Percentiles rank a stretch among this genome's conserved stretches.
Evolutionary conservation across 2,888 invertebrate species (phyloP).

Genomic region (Holacanthella duospinosa): DNA sequence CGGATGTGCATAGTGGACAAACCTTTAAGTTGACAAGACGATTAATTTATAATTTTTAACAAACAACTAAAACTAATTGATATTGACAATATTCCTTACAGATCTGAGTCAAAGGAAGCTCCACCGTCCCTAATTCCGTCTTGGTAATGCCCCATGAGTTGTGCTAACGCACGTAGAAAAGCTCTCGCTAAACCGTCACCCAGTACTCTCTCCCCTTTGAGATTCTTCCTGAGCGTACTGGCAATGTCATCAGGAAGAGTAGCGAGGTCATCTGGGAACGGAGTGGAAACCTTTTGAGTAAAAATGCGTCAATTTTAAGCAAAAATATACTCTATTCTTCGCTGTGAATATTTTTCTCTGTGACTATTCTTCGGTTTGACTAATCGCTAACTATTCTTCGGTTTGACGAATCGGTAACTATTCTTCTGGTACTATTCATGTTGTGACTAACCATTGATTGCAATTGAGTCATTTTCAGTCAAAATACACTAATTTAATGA

Average conservation of each 20-base stretch:
- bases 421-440: too few relatives aligned
- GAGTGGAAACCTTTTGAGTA: too few relatives aligned
- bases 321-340: too few relatives aligned
- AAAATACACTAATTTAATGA: too few relatives aligned
- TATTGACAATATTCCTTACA: slow-evolving; percentile 17
- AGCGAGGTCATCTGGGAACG: slow-evolving; percentile 74
- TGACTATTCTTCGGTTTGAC: too few relatives aligned
- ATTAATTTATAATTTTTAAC: neutral
- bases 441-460: too few relatives aligned
- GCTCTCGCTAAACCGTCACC: slow-evolving; percentile 90
- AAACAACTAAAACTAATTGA: neutral
- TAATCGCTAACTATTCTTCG: too few relatives aligned
- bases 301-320: too few relatives aligned
- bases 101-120: slow-evolving; percentile 26
- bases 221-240: slow-evolving; percentile 40
- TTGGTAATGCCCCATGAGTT: slow-evolving; percentile 86
- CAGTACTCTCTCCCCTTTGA: slow-evolving; percentile 43
- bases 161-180: slow-evolving; percentile 80
- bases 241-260: slow-evolving; percentile 83
- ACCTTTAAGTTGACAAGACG: slow-evolving; percentile 59
- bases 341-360: too few relatives aligned
- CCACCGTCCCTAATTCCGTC: slow-evolving; percentile 61
- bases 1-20: slow-evolving; percentile 71
- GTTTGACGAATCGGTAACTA: too few relatives aligned
- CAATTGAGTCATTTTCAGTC: too few relatives aligned